These are phyloP conservation scores for Panulirus ornatus DNA, from an alignment of 1,140 invertebrate genomes.

Conservation along the genomic window DNA sequence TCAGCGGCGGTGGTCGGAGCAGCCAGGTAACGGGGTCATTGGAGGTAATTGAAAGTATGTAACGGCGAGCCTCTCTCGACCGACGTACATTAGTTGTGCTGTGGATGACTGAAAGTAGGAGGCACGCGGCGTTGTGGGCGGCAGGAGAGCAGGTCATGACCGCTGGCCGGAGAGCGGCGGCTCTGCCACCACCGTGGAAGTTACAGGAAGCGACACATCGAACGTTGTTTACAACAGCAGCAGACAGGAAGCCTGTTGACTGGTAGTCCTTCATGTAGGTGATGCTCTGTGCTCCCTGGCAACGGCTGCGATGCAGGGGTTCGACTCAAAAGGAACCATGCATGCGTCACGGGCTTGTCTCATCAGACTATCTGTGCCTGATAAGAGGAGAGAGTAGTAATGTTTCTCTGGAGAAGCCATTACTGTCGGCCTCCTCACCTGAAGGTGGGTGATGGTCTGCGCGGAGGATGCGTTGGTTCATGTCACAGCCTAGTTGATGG, in stretches of 20 bases:
- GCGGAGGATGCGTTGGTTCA: neutral
- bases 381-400: neutral
- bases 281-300: no score
- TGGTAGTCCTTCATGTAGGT: no score
- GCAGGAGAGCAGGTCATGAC: no score
- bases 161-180: no score
- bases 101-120: neutral
- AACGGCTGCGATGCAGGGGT: neutral
- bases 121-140: neutral
- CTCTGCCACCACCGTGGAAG: no score
- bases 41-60: constrained; percentile 36
- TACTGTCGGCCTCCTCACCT: no score
- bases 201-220: no score
- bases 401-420: neutral
- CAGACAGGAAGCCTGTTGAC: no score
- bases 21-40: constrained; percentile 6
- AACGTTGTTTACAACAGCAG: no score
- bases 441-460: no score
- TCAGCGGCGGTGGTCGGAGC: neutral
- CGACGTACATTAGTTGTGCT: neutral
- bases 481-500: neutral
- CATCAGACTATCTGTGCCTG: neutral
- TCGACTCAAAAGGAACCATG: neutral
- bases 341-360: neutral
- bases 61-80: constrained; percentile 15